Base-by-base conservation (phyloP, 2,888 invertebrate genomes). In the Celastrina argiolus region DNA sequence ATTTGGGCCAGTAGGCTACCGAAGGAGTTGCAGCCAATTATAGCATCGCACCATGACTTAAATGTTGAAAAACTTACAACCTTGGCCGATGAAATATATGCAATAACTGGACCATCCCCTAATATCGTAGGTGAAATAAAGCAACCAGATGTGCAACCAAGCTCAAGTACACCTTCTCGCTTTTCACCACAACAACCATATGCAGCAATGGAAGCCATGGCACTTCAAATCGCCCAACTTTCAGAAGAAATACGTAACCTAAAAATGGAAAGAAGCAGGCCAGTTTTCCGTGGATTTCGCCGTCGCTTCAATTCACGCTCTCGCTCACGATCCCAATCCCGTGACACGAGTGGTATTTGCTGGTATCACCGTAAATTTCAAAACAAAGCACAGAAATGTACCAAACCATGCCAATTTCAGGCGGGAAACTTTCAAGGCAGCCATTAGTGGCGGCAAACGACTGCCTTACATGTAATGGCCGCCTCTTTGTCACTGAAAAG, bases 361-460 rank as follows among this genome's bases (percentile, higher is more conserved):
- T 73, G 68, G 68, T 72, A 73, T 59, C 71, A 72, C 59, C 42
- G 56, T 14, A 64, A 18, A 5, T 74, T 68, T 42, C 67, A 67
- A 10, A 45, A 66, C 26, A 58, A 65, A 8, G 74, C 74, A 1
- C 31, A 28, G 8, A 71, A 68, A 58, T 74, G 74, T 59, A 67
- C 12, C 0, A 22, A 66, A 36, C 71, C 69, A 22, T 75, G 76
- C 68, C 72, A 71, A 61, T 74, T 64, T 58, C 36, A n/a, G n/a
- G 51, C 66, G 72, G 70, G 36, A 72, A 73, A 74, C 67, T n/a
- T 18, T 14, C 39, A 34, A 7, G 74, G 71, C 74, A 72, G 74
- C 74, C 77, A 67, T 65, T 74, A 71, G 73, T 68, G 69, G 73
- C 75, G 78, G 73, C 74, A 6, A 69, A 56, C 71, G 73, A 72